A percentile compares a stretch with the other conserved stretches of the same genome.
Conservation (phyloP, 1,140 invertebrate species). For the Mya arenaria region DNA sequence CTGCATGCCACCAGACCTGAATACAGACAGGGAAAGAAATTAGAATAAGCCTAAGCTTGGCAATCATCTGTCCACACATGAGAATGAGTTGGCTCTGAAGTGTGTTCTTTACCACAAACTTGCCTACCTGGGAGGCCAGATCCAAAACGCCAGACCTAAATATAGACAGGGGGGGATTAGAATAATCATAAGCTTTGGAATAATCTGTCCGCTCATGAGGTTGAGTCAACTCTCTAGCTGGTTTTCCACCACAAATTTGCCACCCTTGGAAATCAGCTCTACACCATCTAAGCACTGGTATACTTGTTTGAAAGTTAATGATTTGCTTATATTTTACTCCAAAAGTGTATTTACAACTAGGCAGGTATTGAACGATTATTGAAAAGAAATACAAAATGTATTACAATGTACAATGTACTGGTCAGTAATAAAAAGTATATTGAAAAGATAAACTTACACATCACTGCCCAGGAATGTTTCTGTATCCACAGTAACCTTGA, state of each 20-base stretch:
- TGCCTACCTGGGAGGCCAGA: constrained; percentile 90
- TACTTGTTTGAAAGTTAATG: too few relatives aligned
- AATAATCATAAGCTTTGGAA: constrained; percentile 95
- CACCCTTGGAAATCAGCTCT: constrained; percentile 91
- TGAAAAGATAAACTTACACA: constrained; percentile 81
- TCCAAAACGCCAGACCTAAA: constrained; percentile 94
- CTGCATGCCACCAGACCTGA: too few relatives aligned
- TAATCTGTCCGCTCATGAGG: constrained; percentile 92
- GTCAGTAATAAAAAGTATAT: too few relatives aligned
- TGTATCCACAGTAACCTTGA: constrained; percentile 76
- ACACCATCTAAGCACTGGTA: constrained; percentile 93
- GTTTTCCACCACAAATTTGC: constrained; percentile 95
- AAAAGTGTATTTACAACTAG: too few relatives aligned
- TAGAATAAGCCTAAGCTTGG: constrained; percentile 97
- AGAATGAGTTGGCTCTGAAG: constrained; percentile 96
- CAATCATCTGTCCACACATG: constrained; percentile 93
- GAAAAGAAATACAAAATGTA: too few relatives aligned
- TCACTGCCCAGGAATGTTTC: constrained; percentile 84
- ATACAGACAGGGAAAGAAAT: too few relatives aligned
- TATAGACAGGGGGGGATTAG: too few relatives aligned
- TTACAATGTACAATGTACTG: too few relatives aligned
- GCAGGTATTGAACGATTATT: too few relatives aligned
- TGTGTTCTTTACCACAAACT: constrained; percentile 96
- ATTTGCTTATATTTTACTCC: too few relatives aligned
- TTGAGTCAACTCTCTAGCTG: constrained; percentile 97